phyloP scores from a whole-genome alignment of 2,797 vertebrate species.

The Yasuhikotakia modesta region DNA sequence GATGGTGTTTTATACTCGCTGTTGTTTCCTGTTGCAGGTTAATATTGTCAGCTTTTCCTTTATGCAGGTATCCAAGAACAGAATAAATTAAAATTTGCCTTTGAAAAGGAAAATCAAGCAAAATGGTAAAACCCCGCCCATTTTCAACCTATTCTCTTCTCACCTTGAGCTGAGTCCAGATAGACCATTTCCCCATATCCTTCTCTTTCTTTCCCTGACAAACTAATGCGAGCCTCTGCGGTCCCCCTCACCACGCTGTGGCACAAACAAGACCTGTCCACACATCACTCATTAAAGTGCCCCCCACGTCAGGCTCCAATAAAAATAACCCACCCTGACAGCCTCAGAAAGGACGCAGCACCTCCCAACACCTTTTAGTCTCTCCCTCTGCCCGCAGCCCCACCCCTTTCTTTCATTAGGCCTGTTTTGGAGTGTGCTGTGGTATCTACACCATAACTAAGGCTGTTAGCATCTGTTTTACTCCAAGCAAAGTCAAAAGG shows the following conservation, averaged over 20 bases:
- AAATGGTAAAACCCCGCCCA: constrained; percentile 34
- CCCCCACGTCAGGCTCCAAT: constrained; percentile 55
- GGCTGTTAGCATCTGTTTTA: constrained; percentile 70
- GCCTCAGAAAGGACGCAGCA: constrained; percentile 53
- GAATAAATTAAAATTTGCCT: constrained; percentile 42
- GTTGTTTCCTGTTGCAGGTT: background rate
- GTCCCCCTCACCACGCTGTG: constrained; percentile 26
- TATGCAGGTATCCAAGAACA: background rate
- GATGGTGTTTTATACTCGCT: too few relatives aligned
- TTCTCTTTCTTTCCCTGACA: constrained; percentile 48
- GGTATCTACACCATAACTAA: constrained; percentile 63
- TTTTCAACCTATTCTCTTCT: constrained; percentile 56
- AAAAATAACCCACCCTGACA: constrained; percentile 59
- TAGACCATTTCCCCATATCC: constrained; percentile 45
- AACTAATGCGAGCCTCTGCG: constrained; percentile 48
- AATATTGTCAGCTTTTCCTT: background rate
- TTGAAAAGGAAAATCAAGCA: constrained; percentile 51
- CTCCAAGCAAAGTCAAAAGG: constrained; percentile 72
- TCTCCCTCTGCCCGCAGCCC: constrained; percentile 15
- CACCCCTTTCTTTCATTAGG: constrained; percentile 51
- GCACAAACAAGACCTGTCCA: constrained; percentile 53
- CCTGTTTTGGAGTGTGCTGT: constrained; percentile 52
- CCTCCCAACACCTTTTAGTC: constrained; percentile 47
- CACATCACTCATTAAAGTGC: constrained; percentile 58
- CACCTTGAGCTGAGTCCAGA: constrained; percentile 60